phyloP scores from a whole-genome alignment of 2,797 vertebrate species.

The Taenioides sp. region DNA sequence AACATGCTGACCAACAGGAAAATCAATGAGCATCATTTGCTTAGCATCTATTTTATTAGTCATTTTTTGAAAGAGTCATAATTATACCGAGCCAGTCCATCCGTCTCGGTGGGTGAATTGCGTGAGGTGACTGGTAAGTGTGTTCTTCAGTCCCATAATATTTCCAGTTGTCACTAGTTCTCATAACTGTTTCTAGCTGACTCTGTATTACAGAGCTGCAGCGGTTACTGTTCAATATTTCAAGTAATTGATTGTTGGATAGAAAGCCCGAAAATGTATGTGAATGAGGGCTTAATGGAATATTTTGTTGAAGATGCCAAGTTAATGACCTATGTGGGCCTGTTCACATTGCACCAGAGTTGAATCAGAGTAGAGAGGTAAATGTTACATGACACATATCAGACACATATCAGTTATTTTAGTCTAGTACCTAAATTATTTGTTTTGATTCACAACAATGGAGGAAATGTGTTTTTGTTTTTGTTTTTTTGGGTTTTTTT shows the following conservation, averaged over 20 bases:
- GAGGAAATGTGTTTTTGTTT: neutral
- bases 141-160: slow-evolving; percentile 56
- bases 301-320: neutral
- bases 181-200: slow-evolving; percentile 41
- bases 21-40: slow-evolving; percentile 34
- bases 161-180: slow-evolving; percentile 47
- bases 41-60: slow-evolving; percentile 18
- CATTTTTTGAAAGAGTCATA: slow-evolving; percentile 19
- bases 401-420: neutral
- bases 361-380: no score
- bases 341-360: neutral
- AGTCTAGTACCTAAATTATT: neutral
- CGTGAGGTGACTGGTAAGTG: neutral
- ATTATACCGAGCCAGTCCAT: slow-evolving; percentile 9
- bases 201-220: slow-evolving; percentile 58
- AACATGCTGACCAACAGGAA: slow-evolving; percentile 41
- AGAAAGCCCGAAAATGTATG: neutral
- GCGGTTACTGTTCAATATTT: neutral
- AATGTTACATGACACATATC: no score
- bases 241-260: neutral
- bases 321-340: neutral
- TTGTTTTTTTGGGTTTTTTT: no score
- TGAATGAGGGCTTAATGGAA: neutral
- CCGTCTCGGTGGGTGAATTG: slow-evolving; percentile 18
- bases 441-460: neutral